Evolutionary conservation across 2,113 vertebrate genomes (phyloP).

Genomic region (Chrysochloris asiatica): DNA sequence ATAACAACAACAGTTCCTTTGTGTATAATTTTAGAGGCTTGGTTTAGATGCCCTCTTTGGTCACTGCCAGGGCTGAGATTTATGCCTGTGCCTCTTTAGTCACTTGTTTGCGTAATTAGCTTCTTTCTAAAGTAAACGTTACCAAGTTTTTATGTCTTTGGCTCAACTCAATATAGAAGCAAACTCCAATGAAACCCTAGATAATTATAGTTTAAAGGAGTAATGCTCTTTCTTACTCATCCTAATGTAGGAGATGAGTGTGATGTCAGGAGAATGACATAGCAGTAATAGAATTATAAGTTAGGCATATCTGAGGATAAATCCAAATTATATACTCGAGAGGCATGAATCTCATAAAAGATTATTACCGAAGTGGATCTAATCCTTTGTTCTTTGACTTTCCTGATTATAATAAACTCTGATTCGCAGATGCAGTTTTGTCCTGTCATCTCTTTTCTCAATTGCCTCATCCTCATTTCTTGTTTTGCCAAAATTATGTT

Average conservation of each 20-base stretch:
- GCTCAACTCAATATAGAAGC: background rate
- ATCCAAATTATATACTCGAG: background rate
- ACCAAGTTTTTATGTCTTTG: background rate
- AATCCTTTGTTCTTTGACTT: background rate
- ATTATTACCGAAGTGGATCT: fast-evolving
- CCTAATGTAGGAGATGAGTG: background rate
- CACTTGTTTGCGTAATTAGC: background rate
- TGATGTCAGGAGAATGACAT: background rate
- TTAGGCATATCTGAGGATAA: background rate
- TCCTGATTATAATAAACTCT: background rate
- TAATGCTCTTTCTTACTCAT: background rate
- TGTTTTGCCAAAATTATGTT: conserved; percentile 7
- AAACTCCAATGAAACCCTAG: background rate
- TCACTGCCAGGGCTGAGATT: background rate
- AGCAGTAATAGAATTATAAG: background rate
- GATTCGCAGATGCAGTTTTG: background rate
- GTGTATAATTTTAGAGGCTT: too few species aligned
- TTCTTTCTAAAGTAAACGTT: background rate
- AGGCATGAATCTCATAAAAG: background rate
- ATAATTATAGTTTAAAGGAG: background rate
- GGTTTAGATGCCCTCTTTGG: background rate
- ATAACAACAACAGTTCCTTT: too few species aligned
- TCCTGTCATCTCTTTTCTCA: background rate
- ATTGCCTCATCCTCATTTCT: background rate
- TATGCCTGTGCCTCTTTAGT: background rate